Evolutionary conservation across 2,888 invertebrate genomes (phyloP).

Genomic region (Fissipunctia ypsillon): DNA sequence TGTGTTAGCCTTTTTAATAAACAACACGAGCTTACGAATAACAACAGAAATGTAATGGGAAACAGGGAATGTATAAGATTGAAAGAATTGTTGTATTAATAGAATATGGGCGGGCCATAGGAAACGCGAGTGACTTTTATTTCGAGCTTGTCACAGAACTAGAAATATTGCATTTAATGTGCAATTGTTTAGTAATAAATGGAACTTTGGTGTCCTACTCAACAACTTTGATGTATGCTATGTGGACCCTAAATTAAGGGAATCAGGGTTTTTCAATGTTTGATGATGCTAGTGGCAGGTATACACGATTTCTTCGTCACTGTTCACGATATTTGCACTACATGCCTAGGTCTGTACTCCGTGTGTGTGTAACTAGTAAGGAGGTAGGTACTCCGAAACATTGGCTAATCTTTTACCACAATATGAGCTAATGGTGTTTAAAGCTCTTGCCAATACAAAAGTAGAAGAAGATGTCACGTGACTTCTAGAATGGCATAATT

Average conservation of each 20-base stretch:
- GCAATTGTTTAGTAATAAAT: too few relatives aligned
- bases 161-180: too few relatives aligned
- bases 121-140: conserved; percentile 40
- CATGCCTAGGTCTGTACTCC: neutral
- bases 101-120: conserved; percentile 72
- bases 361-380: neutral
- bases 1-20: conserved; percentile 54
- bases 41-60: conserved; percentile 56
- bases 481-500: neutral
- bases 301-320: neutral
- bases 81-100: conserved; percentile 82
- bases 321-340: neutral
- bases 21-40: conserved; percentile 41
- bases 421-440: neutral
- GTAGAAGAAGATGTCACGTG: neutral
- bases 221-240: too few relatives aligned
- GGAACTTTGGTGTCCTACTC: too few relatives aligned
- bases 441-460: neutral
- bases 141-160: too few relatives aligned
- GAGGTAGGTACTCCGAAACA: neutral
- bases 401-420: neutral
- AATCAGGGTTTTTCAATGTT: neutral
- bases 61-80: conserved; percentile 70
- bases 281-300: neutral
- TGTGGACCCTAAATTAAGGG: too few relatives aligned